Base-by-base conservation (phyloP, 2,888 invertebrate species). In the Ormyrus nitidulus region DNA sequence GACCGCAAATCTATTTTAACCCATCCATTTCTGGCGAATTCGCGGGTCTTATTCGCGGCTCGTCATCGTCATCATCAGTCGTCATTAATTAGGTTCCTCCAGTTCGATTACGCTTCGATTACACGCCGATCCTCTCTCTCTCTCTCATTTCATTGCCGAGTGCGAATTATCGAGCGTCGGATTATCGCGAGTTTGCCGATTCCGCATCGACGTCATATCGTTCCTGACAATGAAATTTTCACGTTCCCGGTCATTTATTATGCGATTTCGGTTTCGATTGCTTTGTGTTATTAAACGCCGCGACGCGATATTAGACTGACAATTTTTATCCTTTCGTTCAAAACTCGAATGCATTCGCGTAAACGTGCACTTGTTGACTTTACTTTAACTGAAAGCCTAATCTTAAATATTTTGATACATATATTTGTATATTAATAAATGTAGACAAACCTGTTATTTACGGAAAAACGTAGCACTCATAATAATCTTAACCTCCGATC, bases 31-130 rank as follows among this genome's bases (percentile, higher is more conserved):
- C 9, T 64, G 8, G 6, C 46, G n/a, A 2, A 9, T 64, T 46
- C 46, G 48, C 11, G 46, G 6, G 3, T 48, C 10, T 64, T 64
- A 64, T 48, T 48, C 19, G 8, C 5, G 19, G 11, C 10, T 51
- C 5, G 19, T 44, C n/a, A 62, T 61, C 11, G n/a, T 49, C 9
- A 65, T 13, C 58, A 13, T 34, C 48, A 51, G 10, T 49, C 65
- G 46, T 56, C 65, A 56, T 73, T 65, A 65, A 73, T 73, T 64
- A 58, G 48, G 34, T 48, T 65, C 19, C 65, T 65, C 73, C 56
- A 64, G 53, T 56, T 73, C 65, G 65, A 65, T 73, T 73, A 56
- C 65, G 19, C 48, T 48, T 64, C 46, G 65, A 65, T 64, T 56
- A 73, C 65, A 10, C 11, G 62, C 48, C 44, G 11, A 19, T 9